phyloP scores from a whole-genome alignment of 2,888 invertebrate genomes.

The Oscheius sp. region DNA sequence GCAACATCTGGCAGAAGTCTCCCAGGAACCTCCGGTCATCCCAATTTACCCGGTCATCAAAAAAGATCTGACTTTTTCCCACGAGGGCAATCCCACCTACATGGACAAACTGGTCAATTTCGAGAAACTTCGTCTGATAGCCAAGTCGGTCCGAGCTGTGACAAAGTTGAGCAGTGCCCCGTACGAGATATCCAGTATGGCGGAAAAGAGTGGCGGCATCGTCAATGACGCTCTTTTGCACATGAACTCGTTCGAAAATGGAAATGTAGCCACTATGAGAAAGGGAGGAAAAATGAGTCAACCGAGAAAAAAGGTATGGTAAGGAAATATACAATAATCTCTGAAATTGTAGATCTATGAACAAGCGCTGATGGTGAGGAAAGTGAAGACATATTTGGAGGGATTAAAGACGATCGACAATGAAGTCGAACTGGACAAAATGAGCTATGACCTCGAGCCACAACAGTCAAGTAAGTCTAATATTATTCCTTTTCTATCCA shows the following conservation, averaged over 20 bases:
- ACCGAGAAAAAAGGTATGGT: conserved; percentile 53
- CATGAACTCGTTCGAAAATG: conserved; percentile 68
- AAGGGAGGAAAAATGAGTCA: conserved; percentile 54
- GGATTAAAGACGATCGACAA: conserved; percentile 90
- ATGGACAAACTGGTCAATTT: conserved; percentile 82
- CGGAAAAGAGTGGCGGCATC: conserved; percentile 59
- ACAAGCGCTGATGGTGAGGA: conserved; percentile 92
- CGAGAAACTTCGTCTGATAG: conserved; percentile 97
- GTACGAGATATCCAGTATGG: conserved; percentile 73
- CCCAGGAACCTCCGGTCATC: conserved; percentile 70
- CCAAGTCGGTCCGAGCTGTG: conserved; percentile 84
- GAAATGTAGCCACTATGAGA: conserved; percentile 67
- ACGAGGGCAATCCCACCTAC: conserved; percentile 85
- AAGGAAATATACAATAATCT: too few relatives aligned
- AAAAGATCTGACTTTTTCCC: conserved; percentile 92
- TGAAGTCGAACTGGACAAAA: conserved; percentile 87
- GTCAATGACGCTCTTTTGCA: conserved; percentile 67
- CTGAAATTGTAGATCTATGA: conserved; percentile 62
- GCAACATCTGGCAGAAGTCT: conserved; percentile 81
- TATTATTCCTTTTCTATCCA: neutral
- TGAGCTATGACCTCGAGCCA: conserved; percentile 89
- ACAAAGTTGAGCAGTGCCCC: conserved; percentile 93
- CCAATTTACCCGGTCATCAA: conserved; percentile 79
- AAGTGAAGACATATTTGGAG: conserved; percentile 93
- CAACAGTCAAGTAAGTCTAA: conserved; percentile 46